phyloP scores from a whole-genome alignment of 1,140 invertebrate genomes.

The Aphaenogaster rudis region DNA sequence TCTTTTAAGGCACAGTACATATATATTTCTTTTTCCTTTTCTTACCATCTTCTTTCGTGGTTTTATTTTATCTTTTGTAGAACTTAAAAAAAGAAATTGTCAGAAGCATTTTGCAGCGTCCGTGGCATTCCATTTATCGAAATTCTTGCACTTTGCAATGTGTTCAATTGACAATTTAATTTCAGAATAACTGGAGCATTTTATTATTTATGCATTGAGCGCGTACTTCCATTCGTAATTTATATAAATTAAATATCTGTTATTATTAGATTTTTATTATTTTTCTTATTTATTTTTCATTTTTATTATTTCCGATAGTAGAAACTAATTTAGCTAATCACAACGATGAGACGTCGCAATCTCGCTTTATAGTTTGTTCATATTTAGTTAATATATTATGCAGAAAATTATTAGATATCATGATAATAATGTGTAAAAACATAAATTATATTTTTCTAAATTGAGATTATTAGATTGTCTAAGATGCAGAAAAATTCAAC shows the following conservation, averaged over 20 bases:
- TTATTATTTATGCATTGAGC: background rate
- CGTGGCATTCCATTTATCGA: background rate
- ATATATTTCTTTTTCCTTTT: background rate
- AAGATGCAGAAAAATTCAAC: background rate
- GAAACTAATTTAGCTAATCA: background rate
- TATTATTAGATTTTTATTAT: background rate
- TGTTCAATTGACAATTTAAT: background rate
- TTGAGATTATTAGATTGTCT: background rate
- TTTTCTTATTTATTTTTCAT: background rate
- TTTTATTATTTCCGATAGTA: constrained; percentile 4
- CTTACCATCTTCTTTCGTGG: background rate
- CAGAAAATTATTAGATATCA: background rate
- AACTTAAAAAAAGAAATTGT: background rate
- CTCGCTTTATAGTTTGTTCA: background rate
- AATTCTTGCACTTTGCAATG: background rate
- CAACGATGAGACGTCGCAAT: background rate
- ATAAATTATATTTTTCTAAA: background rate
- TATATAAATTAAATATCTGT: background rate
- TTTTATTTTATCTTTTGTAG: background rate
- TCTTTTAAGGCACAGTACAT: background rate
- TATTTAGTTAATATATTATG: background rate
- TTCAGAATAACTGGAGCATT: background rate
- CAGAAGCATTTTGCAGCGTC: background rate
- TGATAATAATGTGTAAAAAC: background rate
- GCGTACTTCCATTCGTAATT: background rate